phyloP scores from a whole-genome alignment of 2,797 vertebrate species.

The Discoglossus pictus region DNA sequence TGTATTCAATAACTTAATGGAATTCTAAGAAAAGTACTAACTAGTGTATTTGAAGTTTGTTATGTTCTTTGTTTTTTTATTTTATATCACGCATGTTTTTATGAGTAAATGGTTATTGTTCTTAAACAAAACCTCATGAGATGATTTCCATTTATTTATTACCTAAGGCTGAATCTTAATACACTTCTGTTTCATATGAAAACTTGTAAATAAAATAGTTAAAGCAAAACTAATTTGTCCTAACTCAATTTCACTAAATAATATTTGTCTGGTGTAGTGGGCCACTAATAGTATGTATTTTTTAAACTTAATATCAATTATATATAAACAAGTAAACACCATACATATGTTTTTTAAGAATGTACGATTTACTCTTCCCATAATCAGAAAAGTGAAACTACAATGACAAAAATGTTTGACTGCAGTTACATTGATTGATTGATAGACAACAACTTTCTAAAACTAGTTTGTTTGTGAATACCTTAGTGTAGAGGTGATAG shows the following conservation, averaged over 20 bases:
- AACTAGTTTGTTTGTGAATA: too few relatives aligned
- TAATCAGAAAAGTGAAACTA: too few relatives aligned
- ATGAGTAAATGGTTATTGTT: constrained; percentile 36
- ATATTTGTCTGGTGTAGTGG: too few relatives aligned
- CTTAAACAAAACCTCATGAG: constrained; percentile 16
- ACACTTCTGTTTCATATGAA: constrained; percentile 43
- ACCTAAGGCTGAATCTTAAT: constrained; percentile 38
- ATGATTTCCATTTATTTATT: constrained; percentile 39
- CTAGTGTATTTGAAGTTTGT: constrained; percentile 34
- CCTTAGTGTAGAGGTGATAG: too few relatives aligned
- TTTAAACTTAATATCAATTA: too few relatives aligned
- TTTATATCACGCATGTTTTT: constrained; percentile 26
- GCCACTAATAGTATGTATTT: too few relatives aligned
- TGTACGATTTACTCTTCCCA: too few relatives aligned
- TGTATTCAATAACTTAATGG: constrained; percentile 34
- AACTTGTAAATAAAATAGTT: constrained; percentile 32
- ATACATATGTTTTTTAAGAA: too few relatives aligned
- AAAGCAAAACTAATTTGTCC: constrained; percentile 31
- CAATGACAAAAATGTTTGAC: too few relatives aligned
- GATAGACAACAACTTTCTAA: too few relatives aligned
- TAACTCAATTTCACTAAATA: constrained; percentile 2
- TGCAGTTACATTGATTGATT: too few relatives aligned
- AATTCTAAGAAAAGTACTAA: constrained; percentile 28
- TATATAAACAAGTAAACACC: too few relatives aligned
- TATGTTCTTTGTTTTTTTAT: constrained; percentile 32